Evolutionary conservation across 2,888 invertebrate genomes (phyloP).

Genomic region (Nomada ruficornis): DNA sequence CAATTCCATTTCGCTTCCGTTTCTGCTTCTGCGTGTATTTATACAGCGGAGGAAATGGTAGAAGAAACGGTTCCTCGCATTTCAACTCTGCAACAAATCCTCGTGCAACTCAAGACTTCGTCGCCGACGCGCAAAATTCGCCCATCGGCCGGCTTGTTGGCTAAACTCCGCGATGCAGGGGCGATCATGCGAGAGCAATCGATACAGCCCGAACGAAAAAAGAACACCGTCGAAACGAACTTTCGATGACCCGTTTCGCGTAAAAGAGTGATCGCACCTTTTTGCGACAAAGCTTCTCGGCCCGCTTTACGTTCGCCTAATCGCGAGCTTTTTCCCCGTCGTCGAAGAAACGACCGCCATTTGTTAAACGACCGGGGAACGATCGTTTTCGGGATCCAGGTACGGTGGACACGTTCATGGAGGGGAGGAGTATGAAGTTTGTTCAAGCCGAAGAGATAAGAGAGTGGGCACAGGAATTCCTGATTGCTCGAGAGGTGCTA

Average conservation of each 20-base stretch:
- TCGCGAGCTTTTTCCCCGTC: conserved; percentile 21
- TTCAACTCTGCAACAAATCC: not conserved
- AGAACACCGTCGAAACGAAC: conserved; percentile 15
- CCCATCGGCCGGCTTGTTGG: not conserved
- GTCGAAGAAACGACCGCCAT: conserved; percentile 14
- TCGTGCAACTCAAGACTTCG: too few relatives aligned
- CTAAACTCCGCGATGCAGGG: not conserved
- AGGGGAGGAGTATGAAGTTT: too few relatives aligned
- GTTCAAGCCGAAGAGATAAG: too few relatives aligned
- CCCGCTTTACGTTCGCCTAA: conserved; percentile 24
- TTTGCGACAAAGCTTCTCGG: conserved; percentile 37
- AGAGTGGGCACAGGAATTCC: too few relatives aligned
- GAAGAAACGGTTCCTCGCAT: not conserved
- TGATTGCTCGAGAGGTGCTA: too few relatives aligned
- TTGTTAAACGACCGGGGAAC: conserved; percentile 9
- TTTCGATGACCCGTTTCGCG: conserved; percentile 40
- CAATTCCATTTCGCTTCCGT: too few relatives aligned
- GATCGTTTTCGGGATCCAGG: not conserved
- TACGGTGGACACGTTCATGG: not conserved
- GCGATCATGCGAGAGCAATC: conserved; percentile 45
- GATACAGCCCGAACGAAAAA: conserved; percentile 52
- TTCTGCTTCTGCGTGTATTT: not conserved
- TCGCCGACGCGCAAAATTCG: not conserved
- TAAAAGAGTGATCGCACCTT: conserved; percentile 28
- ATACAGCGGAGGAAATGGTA: not conserved